These are phyloP conservation scores for Carterocephalus palaemon DNA, from an alignment of 2,888 invertebrate genomes.

Conservation along the genomic window DNA sequence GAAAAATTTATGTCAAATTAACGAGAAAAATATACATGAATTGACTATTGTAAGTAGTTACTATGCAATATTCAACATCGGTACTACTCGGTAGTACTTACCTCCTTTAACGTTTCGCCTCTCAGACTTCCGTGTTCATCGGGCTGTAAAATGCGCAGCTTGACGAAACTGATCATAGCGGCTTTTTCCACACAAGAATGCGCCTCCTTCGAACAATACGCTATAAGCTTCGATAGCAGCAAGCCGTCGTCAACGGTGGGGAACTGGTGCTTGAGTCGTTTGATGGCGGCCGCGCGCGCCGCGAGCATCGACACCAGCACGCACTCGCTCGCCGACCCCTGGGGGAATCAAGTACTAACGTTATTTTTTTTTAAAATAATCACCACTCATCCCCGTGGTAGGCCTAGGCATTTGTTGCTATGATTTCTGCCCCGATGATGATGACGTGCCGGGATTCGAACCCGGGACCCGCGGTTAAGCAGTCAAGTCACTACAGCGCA, in stretches of 20 bases:
- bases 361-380: too few species aligned
- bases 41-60: too few species aligned
- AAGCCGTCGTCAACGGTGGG: slow-evolving; percentile 94
- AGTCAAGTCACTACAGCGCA: too few species aligned
- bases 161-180: slow-evolving; percentile 96
- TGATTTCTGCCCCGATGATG: too few species aligned
- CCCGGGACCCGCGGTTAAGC: too few species aligned
- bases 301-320: slow-evolving; percentile 95
- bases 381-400: too few species aligned
- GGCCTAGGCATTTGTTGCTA: too few species aligned
- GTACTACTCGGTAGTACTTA: slow-evolving; percentile 54
- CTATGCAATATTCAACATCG: too few species aligned
- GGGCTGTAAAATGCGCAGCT: slow-evolving; percentile 91
- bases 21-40: too few species aligned
- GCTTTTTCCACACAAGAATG: slow-evolving; percentile 96
- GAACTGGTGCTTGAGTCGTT: slow-evolving; percentile 89
- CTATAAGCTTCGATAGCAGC: slow-evolving; percentile 94
- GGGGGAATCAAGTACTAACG: slow-evolving; percentile 1
- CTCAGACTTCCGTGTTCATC: slow-evolving; percentile 90
- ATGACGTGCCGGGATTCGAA: too few species aligned
- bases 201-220: slow-evolving; percentile 93
- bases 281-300: slow-evolving; percentile 92
- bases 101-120: slow-evolving; percentile 88
- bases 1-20: too few species aligned
- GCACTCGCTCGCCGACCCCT: slow-evolving; percentile 98